These are phyloP conservation scores for Holotrichia oblita DNA, from an alignment of 1,140 invertebrate genomes.

Conservation along the genomic window DNA sequence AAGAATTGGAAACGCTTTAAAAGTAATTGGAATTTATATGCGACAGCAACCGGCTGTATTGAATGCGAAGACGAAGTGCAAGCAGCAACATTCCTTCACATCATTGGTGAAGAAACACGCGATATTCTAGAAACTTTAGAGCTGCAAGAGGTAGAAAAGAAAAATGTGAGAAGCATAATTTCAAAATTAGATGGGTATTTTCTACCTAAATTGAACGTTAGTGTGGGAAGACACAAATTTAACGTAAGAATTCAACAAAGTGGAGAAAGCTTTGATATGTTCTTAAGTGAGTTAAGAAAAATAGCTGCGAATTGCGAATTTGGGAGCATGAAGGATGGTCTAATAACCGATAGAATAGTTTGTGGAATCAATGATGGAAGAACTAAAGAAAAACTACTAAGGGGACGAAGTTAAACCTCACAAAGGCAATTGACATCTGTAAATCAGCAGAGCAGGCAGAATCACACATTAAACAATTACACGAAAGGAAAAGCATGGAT, in stretches of 20 bases:
- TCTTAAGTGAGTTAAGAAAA: neutral
- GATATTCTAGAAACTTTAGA: neutral
- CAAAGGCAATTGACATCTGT: constrained; percentile 9
- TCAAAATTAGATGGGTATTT: neutral
- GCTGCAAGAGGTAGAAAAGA: neutral
- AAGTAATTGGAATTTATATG: neutral
- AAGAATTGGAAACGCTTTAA: neutral
- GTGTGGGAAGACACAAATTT: neutral
- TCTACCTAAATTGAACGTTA: neutral
- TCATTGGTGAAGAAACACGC: neutral
- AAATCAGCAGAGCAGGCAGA: constrained; percentile 8
- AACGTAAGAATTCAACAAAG: neutral
- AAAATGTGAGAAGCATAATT: neutral
- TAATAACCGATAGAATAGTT: neutral
- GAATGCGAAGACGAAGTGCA: neutral
- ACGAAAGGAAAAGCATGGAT: neutral
- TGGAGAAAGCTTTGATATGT: neutral
- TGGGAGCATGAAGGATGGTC: neutral
- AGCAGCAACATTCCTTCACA: neutral
- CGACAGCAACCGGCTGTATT: neutral
- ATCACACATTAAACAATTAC: neutral
- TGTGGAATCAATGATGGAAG: neutral
- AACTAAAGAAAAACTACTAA: neutral
- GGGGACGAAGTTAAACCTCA: neutral
- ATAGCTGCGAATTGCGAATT: constrained; percentile 13